Conservation (phyloP, 2,797 vertebrate genomes). For the Mareca penelope region DNA sequence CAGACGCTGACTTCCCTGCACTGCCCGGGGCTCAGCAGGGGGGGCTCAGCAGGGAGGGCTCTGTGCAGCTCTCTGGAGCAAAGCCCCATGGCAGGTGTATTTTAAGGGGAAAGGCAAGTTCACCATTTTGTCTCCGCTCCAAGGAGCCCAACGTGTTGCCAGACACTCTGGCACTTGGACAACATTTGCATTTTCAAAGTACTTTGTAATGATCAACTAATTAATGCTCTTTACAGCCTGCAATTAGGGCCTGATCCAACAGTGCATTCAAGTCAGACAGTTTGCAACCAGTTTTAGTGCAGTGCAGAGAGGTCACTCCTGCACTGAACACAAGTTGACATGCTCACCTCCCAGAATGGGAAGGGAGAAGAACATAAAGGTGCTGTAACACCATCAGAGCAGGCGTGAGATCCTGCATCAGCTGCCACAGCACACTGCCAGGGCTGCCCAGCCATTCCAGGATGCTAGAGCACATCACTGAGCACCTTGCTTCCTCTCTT, state of each 20-base stretch:
- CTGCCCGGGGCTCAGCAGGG: fast-evolving
- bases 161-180: neutral
- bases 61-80: neutral
- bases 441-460: neutral
- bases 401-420: neutral
- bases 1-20: fast-evolving
- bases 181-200: neutral
- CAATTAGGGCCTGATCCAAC: neutral
- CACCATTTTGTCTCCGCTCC: neutral
- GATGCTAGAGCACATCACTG: neutral
- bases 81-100: neutral
- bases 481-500: neutral
- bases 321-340: neutral
- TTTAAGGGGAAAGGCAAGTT: neutral
- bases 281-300: neutral
- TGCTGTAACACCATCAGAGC: neutral
- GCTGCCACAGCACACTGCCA: neutral
- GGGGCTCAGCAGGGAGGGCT: neutral
- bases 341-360: neutral
- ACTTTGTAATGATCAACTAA: constrained; percentile 14
- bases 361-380: neutral
- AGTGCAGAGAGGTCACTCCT: neutral
- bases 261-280: neutral
- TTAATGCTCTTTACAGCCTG: neutral
- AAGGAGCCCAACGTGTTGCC: neutral